These are phyloP conservation scores for Tromatobia lineatoria DNA, from an alignment of 2,888 invertebrate genomes.

Conservation along the genomic window DNA sequence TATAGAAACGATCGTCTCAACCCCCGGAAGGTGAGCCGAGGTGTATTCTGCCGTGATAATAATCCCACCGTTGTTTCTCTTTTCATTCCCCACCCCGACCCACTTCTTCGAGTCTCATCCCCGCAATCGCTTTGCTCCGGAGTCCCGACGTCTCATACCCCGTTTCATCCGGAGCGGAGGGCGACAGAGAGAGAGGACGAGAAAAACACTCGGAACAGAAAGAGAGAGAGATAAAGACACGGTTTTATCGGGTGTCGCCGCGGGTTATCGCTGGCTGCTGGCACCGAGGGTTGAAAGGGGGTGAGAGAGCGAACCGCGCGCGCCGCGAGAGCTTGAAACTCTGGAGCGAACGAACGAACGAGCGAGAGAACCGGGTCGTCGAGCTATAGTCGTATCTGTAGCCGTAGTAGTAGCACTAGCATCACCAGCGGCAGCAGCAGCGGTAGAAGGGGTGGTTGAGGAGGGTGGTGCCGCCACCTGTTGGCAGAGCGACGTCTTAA, in stretches of 20 bases:
- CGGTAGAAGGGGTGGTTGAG: conserved; percentile 69
- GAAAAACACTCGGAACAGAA: neutral
- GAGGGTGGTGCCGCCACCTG: conserved; percentile 84
- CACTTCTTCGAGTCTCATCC: conserved; percentile 75
- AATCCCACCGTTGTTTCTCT: conserved; percentile 83
- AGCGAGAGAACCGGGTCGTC: conserved; percentile 33
- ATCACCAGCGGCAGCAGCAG: conserved; percentile 27
- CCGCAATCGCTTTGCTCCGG: conserved; percentile 69
- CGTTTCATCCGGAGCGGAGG: conserved; percentile 47
- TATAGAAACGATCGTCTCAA: conserved; percentile 61
- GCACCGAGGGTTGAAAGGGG: conserved; percentile 80
- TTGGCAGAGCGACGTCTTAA: conserved; percentile 85
- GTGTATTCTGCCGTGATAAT: conserved; percentile 79
- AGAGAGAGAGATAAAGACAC: conserved; percentile 69
- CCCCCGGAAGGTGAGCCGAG: conserved; percentile 61
- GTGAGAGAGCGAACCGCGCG: conserved; percentile 67
- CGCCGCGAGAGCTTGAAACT: conserved; percentile 53
- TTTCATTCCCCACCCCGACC: conserved; percentile 76
- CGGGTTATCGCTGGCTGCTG: conserved; percentile 85
- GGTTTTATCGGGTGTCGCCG: conserved; percentile 85
- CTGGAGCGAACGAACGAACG: conserved; percentile 52
- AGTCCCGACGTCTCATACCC: conserved; percentile 54
- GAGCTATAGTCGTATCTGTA: conserved; percentile 49
- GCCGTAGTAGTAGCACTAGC: conserved; percentile 24
- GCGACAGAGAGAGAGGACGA: neutral